Percentiles rank a stretch among this genome's conserved stretches.
Conservation (phyloP, 1,140 invertebrate genomes). For the Solenopsis invicta region DNA sequence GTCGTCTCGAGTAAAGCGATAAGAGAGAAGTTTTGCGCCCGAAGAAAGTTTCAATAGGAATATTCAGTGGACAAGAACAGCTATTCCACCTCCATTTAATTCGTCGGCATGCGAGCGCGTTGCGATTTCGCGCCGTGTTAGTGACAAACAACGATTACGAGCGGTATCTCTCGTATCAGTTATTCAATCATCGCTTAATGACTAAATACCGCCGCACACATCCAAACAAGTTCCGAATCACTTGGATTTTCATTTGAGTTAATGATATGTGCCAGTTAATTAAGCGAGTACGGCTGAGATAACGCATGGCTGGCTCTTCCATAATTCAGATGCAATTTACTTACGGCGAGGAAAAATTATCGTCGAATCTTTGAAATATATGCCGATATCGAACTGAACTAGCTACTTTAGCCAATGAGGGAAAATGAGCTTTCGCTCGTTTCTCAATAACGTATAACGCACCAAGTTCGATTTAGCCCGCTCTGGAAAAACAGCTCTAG, state of each 20-base stretch:
- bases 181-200: constrained; percentile 45
- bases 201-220: constrained; percentile 19
- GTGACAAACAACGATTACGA: constrained; percentile 35
- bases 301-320: neutral
- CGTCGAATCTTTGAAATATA: constrained; percentile 19
- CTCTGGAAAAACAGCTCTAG: constrained; percentile 6
- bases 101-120: neutral
- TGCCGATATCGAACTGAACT: neutral
- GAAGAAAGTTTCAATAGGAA: constrained; percentile 62
- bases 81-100: constrained; percentile 14
- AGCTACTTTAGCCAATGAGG: neutral
- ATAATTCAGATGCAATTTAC: constrained; percentile 34
- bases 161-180: constrained; percentile 23
- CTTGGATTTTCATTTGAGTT: neutral
- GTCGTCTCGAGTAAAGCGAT: constrained; percentile 42
- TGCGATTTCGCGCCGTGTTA: constrained; percentile 43
- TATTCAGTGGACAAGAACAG: constrained; percentile 59
- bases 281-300: neutral
- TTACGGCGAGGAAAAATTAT: constrained; percentile 14
- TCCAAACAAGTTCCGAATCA: constrained; percentile 16
- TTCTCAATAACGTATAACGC: neutral
- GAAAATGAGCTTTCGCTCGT: constrained; percentile 18
- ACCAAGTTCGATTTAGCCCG: neutral
- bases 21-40: constrained; percentile 52
- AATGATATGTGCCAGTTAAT: constrained; percentile 1